A percentile compares a stretch with the other conserved stretches of the same genome.
These are phyloP conservation scores for Atherinomorus stipes DNA, from an alignment of 2,113 vertebrate species.

Conservation along the genomic window DNA sequence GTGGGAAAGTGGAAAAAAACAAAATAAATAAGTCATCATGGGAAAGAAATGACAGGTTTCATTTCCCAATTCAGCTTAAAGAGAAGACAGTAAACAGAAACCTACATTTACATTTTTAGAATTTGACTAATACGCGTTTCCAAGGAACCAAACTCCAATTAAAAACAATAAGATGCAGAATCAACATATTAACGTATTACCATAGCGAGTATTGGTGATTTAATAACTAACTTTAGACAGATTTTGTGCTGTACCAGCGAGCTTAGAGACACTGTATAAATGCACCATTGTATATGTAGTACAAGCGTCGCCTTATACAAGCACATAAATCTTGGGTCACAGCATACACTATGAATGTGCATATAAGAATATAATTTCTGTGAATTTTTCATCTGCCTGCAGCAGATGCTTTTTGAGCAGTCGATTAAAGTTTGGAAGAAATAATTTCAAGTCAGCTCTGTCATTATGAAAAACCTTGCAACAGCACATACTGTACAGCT, in stretches of 20 bases:
- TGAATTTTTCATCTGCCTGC: conserved; percentile 36
- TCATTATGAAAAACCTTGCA: conserved; percentile 53
- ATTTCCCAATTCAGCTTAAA: conserved; percentile 43
- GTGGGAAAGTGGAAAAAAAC: not conserved
- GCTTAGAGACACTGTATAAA: conserved; percentile 2
- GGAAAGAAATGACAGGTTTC: conserved; percentile 29
- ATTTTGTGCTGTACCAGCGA: not conserved
- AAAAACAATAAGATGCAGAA: not conserved
- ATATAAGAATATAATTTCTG: conserved; percentile 34
- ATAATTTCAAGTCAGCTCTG: conserved; percentile 55
- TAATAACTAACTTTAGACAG: not conserved
- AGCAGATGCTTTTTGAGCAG: conserved; percentile 38
- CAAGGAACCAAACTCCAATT: not conserved
- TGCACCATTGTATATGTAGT: not conserved
- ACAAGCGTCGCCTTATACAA: not conserved
- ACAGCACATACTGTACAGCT: conserved; percentile 30
- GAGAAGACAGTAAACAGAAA: conserved; percentile 4
- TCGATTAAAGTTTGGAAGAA: conserved; percentile 56
- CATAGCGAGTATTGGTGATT: not conserved
- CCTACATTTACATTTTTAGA: not conserved
- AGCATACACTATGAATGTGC: conserved; percentile 25
- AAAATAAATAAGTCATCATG: conserved; percentile 13
- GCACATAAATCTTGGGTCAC: conserved; percentile 9
- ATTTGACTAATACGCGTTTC: conserved; percentile 16
- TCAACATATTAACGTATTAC: not conserved